A percentile compares a stretch with the other conserved stretches of the same genome.
Evolutionary conservation across 1,140 invertebrate species (phyloP).

Genomic region (Drosophila lowei): DNA sequence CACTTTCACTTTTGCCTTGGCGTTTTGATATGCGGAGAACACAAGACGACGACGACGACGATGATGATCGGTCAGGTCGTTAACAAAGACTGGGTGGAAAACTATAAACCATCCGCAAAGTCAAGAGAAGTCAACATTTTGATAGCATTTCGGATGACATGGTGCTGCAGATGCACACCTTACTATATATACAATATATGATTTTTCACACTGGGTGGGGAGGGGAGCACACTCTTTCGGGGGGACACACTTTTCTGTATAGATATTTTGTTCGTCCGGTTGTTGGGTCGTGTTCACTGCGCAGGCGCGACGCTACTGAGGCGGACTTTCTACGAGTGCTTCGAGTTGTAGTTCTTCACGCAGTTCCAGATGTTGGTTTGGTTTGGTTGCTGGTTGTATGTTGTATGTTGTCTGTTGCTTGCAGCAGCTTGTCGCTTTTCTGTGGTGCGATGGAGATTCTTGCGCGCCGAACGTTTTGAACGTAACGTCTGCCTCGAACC

Average conservation of each 20-base stretch:
- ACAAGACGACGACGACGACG: conserved; percentile 35
- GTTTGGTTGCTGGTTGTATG: background rate
- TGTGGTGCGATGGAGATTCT: conserved; percentile 46
- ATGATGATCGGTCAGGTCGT: conserved; percentile 3
- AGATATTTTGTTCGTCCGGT: background rate
- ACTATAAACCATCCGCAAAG: conserved; percentile 53
- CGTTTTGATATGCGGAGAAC: conserved; percentile 70
- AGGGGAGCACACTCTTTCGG: background rate
- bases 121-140: conserved; percentile 68
- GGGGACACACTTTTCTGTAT: background rate
- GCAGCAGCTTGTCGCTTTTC: background rate
- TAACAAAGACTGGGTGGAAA: conserved; percentile 8
- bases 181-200: conserved; percentile 6
- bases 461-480: conserved; percentile 71
- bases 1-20: conserved; percentile 70
- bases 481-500: conserved; percentile 79
- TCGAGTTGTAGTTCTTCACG: conserved; percentile 8
- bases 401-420: no score
- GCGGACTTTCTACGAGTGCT: conserved; percentile 23
- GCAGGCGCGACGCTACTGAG: conserved; percentile 25
- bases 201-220: no score
- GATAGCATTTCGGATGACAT: conserved; percentile 14
- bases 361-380: background rate
- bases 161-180: conserved; percentile 24
- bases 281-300: conserved; percentile 1